phyloP scores from a whole-genome alignment of 2,888 invertebrate species.

The Scaptomyza tumidula region DNA sequence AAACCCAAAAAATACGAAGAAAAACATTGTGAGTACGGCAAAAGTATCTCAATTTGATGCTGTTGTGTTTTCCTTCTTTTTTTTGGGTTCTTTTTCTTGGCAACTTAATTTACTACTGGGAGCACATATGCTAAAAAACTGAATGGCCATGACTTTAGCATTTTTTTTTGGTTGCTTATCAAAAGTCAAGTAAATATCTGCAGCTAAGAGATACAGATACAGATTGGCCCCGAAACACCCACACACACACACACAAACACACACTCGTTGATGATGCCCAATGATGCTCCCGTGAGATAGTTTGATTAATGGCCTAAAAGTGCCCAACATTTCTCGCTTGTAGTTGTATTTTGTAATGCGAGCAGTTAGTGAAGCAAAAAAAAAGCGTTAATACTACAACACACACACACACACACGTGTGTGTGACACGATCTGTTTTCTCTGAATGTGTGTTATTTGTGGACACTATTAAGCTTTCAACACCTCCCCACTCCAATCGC shows the following conservation, averaged over 20 bases:
- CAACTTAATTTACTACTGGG: conserved; percentile 65
- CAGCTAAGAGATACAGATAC: conserved; percentile 64
- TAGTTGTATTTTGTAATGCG: conserved; percentile 52
- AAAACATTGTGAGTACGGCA: conserved; percentile 29
- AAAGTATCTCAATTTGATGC: conserved; percentile 51
- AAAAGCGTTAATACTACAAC: conserved; percentile 60
- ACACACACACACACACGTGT: conserved; percentile 36
- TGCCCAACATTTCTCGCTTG: conserved; percentile 49
- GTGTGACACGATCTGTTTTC: conserved; percentile 31
- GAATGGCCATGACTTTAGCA: conserved; percentile 52
- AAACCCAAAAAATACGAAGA: neutral
- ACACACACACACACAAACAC: conserved; percentile 24
- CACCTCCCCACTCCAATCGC: conserved; percentile 2
- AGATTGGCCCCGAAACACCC: conserved; percentile 42
- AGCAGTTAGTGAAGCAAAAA: conserved; percentile 34
- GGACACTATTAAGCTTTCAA: conserved; percentile 71
- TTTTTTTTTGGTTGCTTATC: conserved; percentile 44
- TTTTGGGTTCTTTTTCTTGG: conserved; percentile 9
- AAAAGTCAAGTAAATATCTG: conserved; percentile 75
- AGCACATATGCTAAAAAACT: conserved; percentile 75
- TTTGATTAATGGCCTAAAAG: conserved; percentile 82
- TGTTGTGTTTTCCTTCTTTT: conserved; percentile 8
- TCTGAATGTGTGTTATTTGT: conserved; percentile 24
- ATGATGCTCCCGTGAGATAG: conserved; percentile 82
- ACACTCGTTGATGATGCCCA: conserved; percentile 50